Conservation (phyloP, 2,113 vertebrate species). For the Gallinago jamesoni region DNA sequence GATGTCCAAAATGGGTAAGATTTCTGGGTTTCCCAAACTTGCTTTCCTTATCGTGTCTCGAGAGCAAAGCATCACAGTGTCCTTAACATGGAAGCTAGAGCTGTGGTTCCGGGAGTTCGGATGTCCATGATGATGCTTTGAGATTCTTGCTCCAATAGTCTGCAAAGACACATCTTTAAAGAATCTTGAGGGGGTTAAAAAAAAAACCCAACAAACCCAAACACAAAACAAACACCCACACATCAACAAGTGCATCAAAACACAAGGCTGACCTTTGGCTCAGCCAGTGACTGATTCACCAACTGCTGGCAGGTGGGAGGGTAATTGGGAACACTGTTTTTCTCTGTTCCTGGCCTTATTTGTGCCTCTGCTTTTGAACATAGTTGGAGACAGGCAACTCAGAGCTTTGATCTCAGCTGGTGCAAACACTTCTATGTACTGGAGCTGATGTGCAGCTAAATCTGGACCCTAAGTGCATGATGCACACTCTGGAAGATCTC, state of each 20-base stretch:
- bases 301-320: neutral
- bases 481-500: neutral
- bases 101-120: neutral
- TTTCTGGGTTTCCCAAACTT: neutral
- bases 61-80: neutral
- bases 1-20: neutral
- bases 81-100: neutral
- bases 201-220: neutral
- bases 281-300: neutral
- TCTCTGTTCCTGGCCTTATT: neutral
- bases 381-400: neutral
- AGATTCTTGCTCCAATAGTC: neutral
- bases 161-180: neutral
- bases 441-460: neutral
- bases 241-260: neutral
- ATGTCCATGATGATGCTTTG: neutral
- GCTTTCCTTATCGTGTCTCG: neutral
- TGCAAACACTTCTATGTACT: neutral
- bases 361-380: neutral
- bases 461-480: neutral
- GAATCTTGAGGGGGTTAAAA: neutral
- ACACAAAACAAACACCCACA: neutral
- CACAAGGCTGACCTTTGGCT: neutral
- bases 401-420: neutral
- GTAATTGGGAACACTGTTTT: neutral